Evolutionary conservation across 2,797 vertebrate genomes (phyloP), one percentile per base, ranked within the genome.

Genomic region (Crypturellus tataupa): DNA sequence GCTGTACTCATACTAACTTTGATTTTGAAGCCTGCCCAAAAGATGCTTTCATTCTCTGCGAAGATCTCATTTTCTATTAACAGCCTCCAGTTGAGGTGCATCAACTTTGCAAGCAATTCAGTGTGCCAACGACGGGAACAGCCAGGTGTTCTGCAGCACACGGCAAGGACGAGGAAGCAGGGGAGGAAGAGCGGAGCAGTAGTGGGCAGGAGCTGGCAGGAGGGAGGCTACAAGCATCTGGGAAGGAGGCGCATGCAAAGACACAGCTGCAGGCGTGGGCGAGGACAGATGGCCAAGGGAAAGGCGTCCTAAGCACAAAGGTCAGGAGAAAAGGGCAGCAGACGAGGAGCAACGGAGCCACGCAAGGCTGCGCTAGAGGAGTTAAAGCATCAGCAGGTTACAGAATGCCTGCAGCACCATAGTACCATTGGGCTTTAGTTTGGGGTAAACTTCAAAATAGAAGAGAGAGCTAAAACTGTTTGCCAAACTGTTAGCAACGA

Each of bases 131-230:
- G n/a, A 3, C 0, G 5, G 42, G 70, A 53, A 64, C 17, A 88
- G 1, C 5, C 24, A 53, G 75, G 21, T 68, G 0, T 0, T 24
- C 8, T 72, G 53, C 39, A 80, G 29, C 13, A 25, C 1, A 11
- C 6, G 33, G 60, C 53, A 73, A 3, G 42, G 51, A 60, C 37
- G 35, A 53, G 62, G 76, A 73, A 73, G 53, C 42, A 60, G 31
- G 1, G 4, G 16, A 9, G 42, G 42, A 75, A 93, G 75, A 40
- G 5, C 15, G 16, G 68, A 92, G 12, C 12, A 73, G 75, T 42
- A 53, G 10, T 92, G 31, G 23, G 27, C 18, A 39, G 0, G 4
- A 69, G 17, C 21, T 67, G 75, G 67, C 42, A 92, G 40, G 20
- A 67, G 35, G 39, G 25, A 42, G 27, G 51, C 33, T 31, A 40